Percentiles rank a stretch among this genome's conserved stretches.
Conservation (phyloP, 2,113 vertebrate species). For the Eonycteris spelaea region DNA sequence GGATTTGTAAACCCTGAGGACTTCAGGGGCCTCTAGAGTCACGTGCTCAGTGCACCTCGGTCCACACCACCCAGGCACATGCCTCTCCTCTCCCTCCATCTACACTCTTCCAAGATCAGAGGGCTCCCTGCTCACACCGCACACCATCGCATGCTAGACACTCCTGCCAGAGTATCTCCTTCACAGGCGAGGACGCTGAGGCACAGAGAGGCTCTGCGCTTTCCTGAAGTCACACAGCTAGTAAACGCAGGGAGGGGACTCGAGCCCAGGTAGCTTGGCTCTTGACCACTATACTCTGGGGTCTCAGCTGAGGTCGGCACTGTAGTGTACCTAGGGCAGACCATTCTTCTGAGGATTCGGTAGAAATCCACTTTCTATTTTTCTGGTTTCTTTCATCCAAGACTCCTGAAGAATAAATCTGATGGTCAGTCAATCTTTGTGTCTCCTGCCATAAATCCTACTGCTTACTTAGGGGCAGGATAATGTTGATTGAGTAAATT, state of each 20-base stretch:
- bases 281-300: neutral
- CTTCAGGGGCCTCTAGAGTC: neutral
- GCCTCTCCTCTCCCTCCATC: neutral
- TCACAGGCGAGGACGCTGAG: fast-evolving
- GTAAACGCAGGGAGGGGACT: neutral
- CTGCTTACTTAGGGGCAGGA: no score
- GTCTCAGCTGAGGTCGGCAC: neutral
- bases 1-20: neutral
- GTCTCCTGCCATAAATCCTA: neutral
- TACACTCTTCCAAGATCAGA: neutral
- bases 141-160: fast-evolving
- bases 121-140: no score
- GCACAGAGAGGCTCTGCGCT: neutral
- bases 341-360: no score
- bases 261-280: neutral
- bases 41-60: neutral
- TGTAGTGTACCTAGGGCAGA: fast-evolving
- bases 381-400: neutral
- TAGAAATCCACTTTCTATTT: neutral
- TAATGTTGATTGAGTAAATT: neutral
- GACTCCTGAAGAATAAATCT: neutral
- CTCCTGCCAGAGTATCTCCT: neutral
- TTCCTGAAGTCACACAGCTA: neutral
- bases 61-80: neutral
- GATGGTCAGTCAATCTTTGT: neutral